Evolutionary conservation across 2,888 invertebrate species (phyloP).

Genomic region (Heliconius erato): DNA sequence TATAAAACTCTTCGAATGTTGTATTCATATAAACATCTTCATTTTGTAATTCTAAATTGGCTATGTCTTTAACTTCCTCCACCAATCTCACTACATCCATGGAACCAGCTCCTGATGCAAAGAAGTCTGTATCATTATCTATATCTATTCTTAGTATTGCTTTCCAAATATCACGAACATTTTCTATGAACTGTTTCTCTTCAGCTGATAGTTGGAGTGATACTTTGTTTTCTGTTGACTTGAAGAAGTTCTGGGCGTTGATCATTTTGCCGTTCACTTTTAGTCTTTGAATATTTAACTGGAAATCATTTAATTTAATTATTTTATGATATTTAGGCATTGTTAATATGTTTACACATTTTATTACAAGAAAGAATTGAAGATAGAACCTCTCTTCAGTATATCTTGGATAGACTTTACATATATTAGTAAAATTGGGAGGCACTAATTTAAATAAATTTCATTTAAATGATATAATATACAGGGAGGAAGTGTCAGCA

Average conservation of each 20-base stretch:
- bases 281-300: conserved; percentile 92
- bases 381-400: too few species aligned
- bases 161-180: conserved; percentile 91
- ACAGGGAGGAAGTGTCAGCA: too few species aligned
- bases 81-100: conserved; percentile 98
- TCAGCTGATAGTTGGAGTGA: conserved; percentile 89
- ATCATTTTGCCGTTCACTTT: conserved; percentile 93
- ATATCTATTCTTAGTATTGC: conserved; percentile 92
- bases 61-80: conserved; percentile 95
- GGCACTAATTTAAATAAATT: neutral
- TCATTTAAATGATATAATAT: neutral
- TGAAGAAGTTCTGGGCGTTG: conserved; percentile 91
- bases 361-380: too few species aligned
- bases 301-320: conserved; percentile 52
- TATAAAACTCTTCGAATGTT: conserved; percentile 92
- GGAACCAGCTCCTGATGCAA: conserved; percentile 97
- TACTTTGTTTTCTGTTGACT: conserved; percentile 84
- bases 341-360: neutral
- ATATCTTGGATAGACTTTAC: too few species aligned
- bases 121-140: conserved; percentile 95
- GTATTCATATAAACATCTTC: conserved; percentile 98
- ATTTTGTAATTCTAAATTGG: conserved; percentile 92
- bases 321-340: neutral
- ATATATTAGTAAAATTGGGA: too few species aligned
- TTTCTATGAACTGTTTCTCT: conserved; percentile 89